Percentiles rank a stretch among this genome's conserved stretches.
Evolutionary conservation across 2,113 vertebrate genomes (phyloP).

Genomic region (Thymallus thymallus): DNA sequence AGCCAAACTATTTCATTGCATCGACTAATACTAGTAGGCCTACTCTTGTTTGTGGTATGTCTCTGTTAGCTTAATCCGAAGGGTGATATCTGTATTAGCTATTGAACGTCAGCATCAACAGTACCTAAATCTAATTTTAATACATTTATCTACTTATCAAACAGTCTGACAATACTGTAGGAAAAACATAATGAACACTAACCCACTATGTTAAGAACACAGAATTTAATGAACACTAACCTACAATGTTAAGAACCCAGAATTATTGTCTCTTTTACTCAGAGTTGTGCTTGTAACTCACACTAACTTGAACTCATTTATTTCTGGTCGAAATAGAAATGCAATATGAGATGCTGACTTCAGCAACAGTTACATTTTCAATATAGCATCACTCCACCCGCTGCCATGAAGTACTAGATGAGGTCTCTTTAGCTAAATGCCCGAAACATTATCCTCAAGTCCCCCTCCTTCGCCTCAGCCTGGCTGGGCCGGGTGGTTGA

Average conservation of each 20-base stretch:
- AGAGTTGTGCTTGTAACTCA: constrained; percentile 30
- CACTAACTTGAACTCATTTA: constrained; percentile 28
- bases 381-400: constrained; percentile 56
- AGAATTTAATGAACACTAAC: too few relatives aligned
- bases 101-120: not conserved
- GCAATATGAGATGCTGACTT: constrained; percentile 55
- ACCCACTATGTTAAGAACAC: not conserved
- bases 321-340: constrained; percentile 42
- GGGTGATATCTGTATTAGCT: constrained; percentile 1
- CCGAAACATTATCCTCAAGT: constrained; percentile 81
- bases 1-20: not conserved
- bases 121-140: not conserved
- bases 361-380: constrained; percentile 57
- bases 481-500: constrained; percentile 79
- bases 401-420: constrained; percentile 36
- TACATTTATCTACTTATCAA: constrained; percentile 1
- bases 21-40: too few relatives aligned
- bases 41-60: too few relatives aligned
- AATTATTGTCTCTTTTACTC: constrained; percentile 41
- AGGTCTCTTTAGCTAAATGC: constrained; percentile 60
- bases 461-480: constrained; percentile 28
- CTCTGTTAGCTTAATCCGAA: too few relatives aligned
- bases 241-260: not conserved
- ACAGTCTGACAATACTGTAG: too few relatives aligned
- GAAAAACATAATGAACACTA: not conserved